Percentiles rank a stretch among this genome's conserved stretches.
Evolutionary conservation across 2,888 invertebrate species (phyloP).

Genomic region (Andricus quercusramuli): DNA sequence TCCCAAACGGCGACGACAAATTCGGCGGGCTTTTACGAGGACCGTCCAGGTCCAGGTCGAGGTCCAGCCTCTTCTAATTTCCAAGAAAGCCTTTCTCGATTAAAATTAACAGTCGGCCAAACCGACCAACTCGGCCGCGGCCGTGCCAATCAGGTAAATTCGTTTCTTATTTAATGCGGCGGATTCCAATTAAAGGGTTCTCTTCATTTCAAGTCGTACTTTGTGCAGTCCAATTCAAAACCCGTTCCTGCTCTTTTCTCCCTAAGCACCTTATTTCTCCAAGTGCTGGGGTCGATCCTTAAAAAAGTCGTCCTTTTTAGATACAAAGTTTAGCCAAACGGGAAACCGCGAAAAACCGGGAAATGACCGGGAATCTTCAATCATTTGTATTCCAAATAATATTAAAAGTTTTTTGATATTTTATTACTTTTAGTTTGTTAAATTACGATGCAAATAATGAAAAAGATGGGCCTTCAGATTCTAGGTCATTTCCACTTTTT

Average conservation of each 20-base stretch:
- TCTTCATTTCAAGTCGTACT: constrained; percentile 27
- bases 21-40: constrained; percentile 42
- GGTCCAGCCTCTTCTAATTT: constrained; percentile 67
- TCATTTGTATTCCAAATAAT: no score
- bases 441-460: no score
- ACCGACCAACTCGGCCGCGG: constrained; percentile 53
- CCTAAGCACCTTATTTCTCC: constrained; percentile 25
- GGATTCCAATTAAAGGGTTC: constrained; percentile 40
- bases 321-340: not conserved
- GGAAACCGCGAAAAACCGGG: no score
- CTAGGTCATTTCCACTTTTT: no score
- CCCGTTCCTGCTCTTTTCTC: constrained; percentile 15
- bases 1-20: constrained; percentile 60
- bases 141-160: constrained; percentile 62
- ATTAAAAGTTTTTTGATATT: no score
- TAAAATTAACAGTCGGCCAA: constrained; percentile 70
- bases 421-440: no score
- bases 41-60: constrained; percentile 56
- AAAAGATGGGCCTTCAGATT: no score
- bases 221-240: constrained; percentile 26
- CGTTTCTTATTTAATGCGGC: constrained; percentile 52
- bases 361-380: no score
- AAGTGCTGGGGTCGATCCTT: constrained; percentile 1
- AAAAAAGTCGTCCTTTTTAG: not conserved
- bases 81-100: constrained; percentile 71